phyloP scores from a whole-genome alignment of 2,113 vertebrate species.

The Callipepla californica region DNA sequence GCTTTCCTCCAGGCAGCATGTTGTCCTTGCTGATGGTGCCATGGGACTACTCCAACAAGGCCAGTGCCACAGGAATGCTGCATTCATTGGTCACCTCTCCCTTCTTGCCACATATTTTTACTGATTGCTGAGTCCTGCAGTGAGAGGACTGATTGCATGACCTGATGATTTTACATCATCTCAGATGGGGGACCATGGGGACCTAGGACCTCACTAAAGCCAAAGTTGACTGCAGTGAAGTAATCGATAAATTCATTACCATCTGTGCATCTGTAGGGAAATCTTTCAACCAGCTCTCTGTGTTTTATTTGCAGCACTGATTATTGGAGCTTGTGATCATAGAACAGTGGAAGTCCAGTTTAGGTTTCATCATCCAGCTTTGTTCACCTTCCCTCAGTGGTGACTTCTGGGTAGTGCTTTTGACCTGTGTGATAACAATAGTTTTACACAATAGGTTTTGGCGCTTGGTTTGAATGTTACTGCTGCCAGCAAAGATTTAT shows the following conservation, averaged over 20 bases:
- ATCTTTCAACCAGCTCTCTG: neutral
- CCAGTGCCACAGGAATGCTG: neutral
- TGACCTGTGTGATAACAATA: rapidly evolving
- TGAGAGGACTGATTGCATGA: neutral
- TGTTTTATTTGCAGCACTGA: neutral
- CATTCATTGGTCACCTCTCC: neutral
- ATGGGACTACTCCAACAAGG: neutral
- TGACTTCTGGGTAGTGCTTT: neutral
- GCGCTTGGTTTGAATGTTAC: neutral
- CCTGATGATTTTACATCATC: neutral
- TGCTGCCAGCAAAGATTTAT: neutral
- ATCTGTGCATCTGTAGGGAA: rapidly evolving
- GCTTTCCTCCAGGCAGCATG: neutral
- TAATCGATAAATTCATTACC: neutral
- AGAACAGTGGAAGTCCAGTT: neutral
- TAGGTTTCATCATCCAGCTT: neutral
- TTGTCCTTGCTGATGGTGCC: neutral
- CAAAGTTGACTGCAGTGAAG: rapidly evolving
- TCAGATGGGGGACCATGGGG: neutral
- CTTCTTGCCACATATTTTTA: neutral
- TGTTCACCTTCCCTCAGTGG: neutral
- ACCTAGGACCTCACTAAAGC: neutral
- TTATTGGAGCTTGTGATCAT: neutral
- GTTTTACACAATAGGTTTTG: neutral
- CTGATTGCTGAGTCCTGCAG: rapidly evolving